These are phyloP conservation scores for Aythya baeri DNA, from an alignment of 2,113 vertebrate genomes.

Conservation along the genomic window DNA sequence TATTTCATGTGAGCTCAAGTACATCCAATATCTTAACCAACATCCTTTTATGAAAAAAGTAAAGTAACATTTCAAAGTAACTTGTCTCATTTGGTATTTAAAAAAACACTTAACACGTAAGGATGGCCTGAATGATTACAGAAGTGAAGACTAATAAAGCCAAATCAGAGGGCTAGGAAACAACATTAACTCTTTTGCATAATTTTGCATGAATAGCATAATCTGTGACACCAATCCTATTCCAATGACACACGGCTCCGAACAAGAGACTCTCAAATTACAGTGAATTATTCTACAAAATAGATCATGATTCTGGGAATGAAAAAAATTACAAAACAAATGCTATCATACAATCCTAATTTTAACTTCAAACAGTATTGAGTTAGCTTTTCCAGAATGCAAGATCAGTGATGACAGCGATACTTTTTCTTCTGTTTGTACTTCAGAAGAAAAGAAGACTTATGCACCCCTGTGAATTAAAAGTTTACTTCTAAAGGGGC, in stretches of 20 bases:
- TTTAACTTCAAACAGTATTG: neutral
- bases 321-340: neutral
- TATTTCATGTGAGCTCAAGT: conserved; percentile 15
- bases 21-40: neutral
- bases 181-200: neutral
- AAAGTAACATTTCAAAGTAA: neutral
- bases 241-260: neutral
- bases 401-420: neutral
- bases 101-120: neutral
- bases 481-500: neutral
- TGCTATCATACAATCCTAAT: neutral
- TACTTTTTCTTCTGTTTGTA: neutral
- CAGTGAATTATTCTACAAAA: neutral
- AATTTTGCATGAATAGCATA: neutral
- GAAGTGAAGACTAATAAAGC: neutral
- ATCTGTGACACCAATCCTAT: neutral
- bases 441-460: neutral
- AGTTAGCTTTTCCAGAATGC: neutral
- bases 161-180: neutral
- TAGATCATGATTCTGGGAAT: neutral
- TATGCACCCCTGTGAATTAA: neutral
- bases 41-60: neutral
- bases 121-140: neutral
- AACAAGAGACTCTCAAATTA: neutral
- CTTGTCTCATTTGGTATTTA: neutral